Base-by-base conservation (phyloP, 1,140 invertebrate species). In the Thalassaphorura encarpata region DNA sequence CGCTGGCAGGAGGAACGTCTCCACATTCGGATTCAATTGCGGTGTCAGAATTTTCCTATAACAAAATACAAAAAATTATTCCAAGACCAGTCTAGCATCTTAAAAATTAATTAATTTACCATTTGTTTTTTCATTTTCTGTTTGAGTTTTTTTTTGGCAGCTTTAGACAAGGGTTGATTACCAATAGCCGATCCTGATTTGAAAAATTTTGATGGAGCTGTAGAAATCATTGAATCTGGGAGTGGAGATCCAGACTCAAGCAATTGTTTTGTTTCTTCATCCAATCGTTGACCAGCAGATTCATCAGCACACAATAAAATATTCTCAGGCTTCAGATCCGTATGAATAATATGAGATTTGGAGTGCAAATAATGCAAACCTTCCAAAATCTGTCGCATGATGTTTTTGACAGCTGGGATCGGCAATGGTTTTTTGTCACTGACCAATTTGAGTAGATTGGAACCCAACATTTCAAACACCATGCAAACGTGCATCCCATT, bases 391-490 rank as follows among this genome's bases (percentile, higher is more conserved):
- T 99, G 94, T 69, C 82, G 81, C 54, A 94, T 95, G 62, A 99
- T 98, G 48, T 81, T 83, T 74, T 88, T 89, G 1, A 99, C 95
- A 77, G 97, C 97, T 64, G 81, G 77, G 49, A 93, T 74, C 50
- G 94, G 93, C 68, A 99, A 96, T 62, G 95, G 95, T 71, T 86
- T 83, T 75, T 99, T 99, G 74, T 95, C 95, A 57, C 91, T 96
- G 67, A 99, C 98, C 56, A 99, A 77, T 76, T 98, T 99, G 61
- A 98, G 77, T 66, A 99, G 78, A 77, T 97, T 97, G 74, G 94
- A 86, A 48, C 95, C 96, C 52, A 99, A 78, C 58, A 99, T 95
- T 79, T 99, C 93, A 5, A 54, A 31, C 52, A 97, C 92, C 93
- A 97, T 97, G 71, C 93, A 97, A 56, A 97, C 87, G 73, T 83